Evolutionary conservation across 2,888 invertebrate species (phyloP), one percentile per base, ranked within the genome.

Genomic region (Caenorhabditis afra): DNA sequence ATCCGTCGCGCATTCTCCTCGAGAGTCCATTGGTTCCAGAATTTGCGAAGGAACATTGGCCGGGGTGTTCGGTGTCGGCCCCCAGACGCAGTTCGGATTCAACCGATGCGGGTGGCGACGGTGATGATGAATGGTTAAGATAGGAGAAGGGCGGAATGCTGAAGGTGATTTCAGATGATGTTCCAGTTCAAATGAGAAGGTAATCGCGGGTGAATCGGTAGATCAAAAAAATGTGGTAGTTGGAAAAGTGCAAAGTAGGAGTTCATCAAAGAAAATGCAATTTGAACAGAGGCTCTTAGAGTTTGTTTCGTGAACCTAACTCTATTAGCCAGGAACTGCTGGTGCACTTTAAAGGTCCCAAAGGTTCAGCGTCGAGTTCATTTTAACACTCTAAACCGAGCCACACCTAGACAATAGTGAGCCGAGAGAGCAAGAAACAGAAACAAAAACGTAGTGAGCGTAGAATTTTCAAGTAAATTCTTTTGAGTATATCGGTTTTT

Each of bases 11-110:
- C 86, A 81, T 86, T 86, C 77, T 86, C 86, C 65, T 86, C 84
- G 45, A 86, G 78, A 64, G 86, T 85, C 87, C 87, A 88, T 82
- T 88, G 86, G 81, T 88, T 88, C 88, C 88, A 88, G 82, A 88
- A 87, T 70, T 87, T 85, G 47, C 88, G 86, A 18, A 88, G 82
- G 83, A 88, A 87, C 88, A 88, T 88, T 57, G 57, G 62, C 71
- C 57, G 62, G 20, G 47, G 62, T 57, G 5, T 16, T 3, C 41
- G 41, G 68, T 59, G 68, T 68, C 68, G 59, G 59, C 68, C 52
- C n/a, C 29, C 29, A 29, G 44, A 52, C 59, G 68, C 59, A 20
- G 22, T 12, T 68, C 68, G 68, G 68, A 44, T 59, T 22, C 41
- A 68, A 59, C 68, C 68, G 68, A 68, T 57, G 49, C 58, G 58